Conservation (phyloP, 2,113 vertebrate species). For the Rhinopomastus cyanomelas region DNA sequence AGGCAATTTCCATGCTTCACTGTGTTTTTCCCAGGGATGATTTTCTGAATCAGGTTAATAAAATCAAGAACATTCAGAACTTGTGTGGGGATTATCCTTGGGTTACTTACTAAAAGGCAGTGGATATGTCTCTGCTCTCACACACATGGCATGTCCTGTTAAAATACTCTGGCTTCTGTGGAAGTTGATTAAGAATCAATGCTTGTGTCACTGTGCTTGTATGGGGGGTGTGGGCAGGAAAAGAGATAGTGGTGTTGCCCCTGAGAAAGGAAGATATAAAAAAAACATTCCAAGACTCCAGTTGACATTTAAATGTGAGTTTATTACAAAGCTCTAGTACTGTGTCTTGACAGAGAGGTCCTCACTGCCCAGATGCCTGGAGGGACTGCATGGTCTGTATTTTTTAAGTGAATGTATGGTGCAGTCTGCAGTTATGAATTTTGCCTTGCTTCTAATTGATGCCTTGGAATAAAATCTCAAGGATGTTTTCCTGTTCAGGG, state of each 20-base stretch:
- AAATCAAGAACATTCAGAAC: conserved; percentile 11
- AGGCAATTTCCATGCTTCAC: conserved; percentile 49
- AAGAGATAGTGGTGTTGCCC: not conserved
- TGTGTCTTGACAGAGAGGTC: not conserved
- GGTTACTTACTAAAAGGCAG: not conserved
- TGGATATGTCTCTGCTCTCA: not conserved
- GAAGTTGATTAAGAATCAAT: not conserved
- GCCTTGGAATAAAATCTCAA: not conserved
- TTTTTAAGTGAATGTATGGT: not conserved
- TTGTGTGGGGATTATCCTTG: not conserved
- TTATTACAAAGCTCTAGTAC: not conserved
- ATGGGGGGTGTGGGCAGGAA: not conserved
- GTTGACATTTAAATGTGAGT: not conserved
- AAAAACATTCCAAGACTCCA: not conserved
- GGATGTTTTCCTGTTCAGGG: not conserved
- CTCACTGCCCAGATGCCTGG: not conserved
- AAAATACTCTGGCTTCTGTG: not conserved
- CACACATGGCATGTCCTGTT: not conserved
- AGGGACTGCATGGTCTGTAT: not conserved
- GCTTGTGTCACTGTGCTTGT: not conserved
- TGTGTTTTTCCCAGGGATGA: conserved; percentile 32
- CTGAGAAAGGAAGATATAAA: not conserved
- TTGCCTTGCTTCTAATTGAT: not conserved
- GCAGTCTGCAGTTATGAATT: not conserved
- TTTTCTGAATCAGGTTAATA: conserved; percentile 9